Conservation (phyloP, 2,113 vertebrate genomes). For the Romanogobio albipinnatus region DNA sequence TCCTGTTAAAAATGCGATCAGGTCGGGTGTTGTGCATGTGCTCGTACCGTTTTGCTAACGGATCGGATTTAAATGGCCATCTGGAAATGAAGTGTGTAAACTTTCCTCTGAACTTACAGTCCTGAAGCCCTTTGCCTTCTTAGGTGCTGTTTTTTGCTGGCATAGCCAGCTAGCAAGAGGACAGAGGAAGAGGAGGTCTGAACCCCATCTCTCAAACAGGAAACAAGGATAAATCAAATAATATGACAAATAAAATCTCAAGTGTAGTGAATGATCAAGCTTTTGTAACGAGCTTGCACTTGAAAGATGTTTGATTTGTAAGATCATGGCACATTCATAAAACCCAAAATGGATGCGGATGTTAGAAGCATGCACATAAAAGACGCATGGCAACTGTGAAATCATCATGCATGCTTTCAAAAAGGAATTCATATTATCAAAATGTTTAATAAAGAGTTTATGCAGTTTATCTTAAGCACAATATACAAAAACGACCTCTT, state of each 20-base stretch:
- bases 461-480: not conserved
- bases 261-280: not conserved
- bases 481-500: not conserved
- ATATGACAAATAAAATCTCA: not conserved
- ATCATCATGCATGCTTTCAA: not conserved
- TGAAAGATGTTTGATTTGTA: not conserved
- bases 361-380: slow-evolving; percentile 15
- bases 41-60: slow-evolving; percentile 1
- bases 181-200: slow-evolving; percentile 82
- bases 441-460: not conserved
- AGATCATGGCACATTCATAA: slow-evolving; percentile 36
- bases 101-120: slow-evolving; percentile 72
- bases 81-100: slow-evolving; percentile 45
- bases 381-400: slow-evolving; percentile 40
- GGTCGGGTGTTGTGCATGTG: not conserved
- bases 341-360: slow-evolving; percentile 61
- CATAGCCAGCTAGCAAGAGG: slow-evolving; percentile 68
- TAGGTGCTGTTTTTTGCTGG: slow-evolving; percentile 80
- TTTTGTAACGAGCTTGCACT: not conserved
- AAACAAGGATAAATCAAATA: slow-evolving; percentile 65
- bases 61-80: not conserved
- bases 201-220: slow-evolving; percentile 75
- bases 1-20: not conserved
- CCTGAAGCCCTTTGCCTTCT: slow-evolving; percentile 64
- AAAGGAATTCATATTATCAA: not conserved